A percentile compares a stretch with the other conserved stretches of the same genome.
These are phyloP conservation scores for Triplophysa dalaica DNA, from an alignment of 2,113 vertebrate species.

Conservation along the genomic window DNA sequence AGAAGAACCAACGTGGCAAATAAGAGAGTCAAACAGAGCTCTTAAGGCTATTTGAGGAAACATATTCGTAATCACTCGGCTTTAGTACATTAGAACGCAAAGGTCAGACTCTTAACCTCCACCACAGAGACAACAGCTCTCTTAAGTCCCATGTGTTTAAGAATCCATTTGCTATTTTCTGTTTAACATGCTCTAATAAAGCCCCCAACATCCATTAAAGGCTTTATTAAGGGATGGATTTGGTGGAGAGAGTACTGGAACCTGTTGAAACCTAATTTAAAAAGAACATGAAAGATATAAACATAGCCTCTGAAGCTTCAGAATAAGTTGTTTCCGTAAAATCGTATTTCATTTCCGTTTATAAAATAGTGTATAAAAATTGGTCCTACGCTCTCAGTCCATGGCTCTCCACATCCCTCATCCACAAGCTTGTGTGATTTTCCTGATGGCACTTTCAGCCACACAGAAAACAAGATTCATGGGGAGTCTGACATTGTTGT, in stretches of 20 bases:
- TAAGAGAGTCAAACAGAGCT: neutral
- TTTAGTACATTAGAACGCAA: constrained; percentile 11
- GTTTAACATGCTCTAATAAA: constrained; percentile 29
- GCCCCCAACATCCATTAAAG: neutral
- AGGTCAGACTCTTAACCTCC: neutral
- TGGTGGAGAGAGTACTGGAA: too few relatives aligned
- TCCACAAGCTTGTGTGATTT: neutral
- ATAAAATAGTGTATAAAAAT: too few relatives aligned
- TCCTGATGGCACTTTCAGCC: neutral
- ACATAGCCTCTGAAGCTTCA: too few relatives aligned
- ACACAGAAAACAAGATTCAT: neutral
- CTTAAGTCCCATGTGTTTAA: constrained; percentile 4
- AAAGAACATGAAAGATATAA: too few relatives aligned
- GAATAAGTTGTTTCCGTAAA: too few relatives aligned
- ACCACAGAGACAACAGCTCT: neutral
- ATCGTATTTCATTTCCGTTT: too few relatives aligned
- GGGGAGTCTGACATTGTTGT: neutral
- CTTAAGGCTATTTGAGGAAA: neutral
- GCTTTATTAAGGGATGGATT: neutral
- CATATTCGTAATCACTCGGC: neutral
- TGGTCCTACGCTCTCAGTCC: too few relatives aligned
- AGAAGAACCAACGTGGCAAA: neutral
- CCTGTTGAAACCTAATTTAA: too few relatives aligned
- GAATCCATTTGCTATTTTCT: neutral
- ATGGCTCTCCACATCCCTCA: neutral